phyloP scores from a whole-genome alignment of 2,888 invertebrate species.

The Melipona beecheii region DNA sequence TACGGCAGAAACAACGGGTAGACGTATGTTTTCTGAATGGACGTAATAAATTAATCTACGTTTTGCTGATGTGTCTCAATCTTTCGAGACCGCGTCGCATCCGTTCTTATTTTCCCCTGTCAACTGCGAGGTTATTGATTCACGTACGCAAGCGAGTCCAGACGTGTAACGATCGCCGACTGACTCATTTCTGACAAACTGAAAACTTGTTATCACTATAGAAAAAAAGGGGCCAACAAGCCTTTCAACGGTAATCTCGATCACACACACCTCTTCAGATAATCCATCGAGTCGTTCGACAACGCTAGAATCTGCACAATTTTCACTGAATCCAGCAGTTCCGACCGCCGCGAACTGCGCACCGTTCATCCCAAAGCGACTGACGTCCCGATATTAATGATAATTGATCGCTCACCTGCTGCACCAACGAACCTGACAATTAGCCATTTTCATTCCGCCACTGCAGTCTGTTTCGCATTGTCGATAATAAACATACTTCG shows the following conservation, averaged over 20 bases:
- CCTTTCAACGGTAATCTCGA: slow-evolving; percentile 61
- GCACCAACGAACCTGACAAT: slow-evolving; percentile 80
- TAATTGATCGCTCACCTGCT: slow-evolving; percentile 80
- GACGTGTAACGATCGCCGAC: slow-evolving; percentile 41
- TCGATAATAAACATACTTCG: slow-evolving; percentile 74
- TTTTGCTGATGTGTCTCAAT: slow-evolving; percentile 75
- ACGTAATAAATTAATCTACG: slow-evolving; percentile 75
- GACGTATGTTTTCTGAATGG: slow-evolving; percentile 79
- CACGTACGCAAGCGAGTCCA: slow-evolving; percentile 16
- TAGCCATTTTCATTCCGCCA: slow-evolving; percentile 81
- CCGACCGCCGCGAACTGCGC: slow-evolving; percentile 25
- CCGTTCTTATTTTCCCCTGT: slow-evolving; percentile 48
- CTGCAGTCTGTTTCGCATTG: slow-evolving; percentile 68
- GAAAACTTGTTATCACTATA: slow-evolving; percentile 60
- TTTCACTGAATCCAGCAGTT: slow-evolving; percentile 37
- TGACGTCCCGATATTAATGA: slow-evolving; percentile 58
- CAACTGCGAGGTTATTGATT: slow-evolving; percentile 59
- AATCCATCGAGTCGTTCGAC: slow-evolving; percentile 49
- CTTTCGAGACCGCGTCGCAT: slow-evolving; percentile 51
- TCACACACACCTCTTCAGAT: slow-evolving; percentile 58
- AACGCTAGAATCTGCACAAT: slow-evolving; percentile 44
- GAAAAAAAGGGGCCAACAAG: slow-evolving; percentile 52
- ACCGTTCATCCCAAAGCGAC: slow-evolving; percentile 55
- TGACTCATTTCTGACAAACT: slow-evolving; percentile 37
- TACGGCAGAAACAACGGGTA: slow-evolving; percentile 62